phyloP scores from a whole-genome alignment of 1,140 invertebrate genomes.

The Drosophila obscura region DNA sequence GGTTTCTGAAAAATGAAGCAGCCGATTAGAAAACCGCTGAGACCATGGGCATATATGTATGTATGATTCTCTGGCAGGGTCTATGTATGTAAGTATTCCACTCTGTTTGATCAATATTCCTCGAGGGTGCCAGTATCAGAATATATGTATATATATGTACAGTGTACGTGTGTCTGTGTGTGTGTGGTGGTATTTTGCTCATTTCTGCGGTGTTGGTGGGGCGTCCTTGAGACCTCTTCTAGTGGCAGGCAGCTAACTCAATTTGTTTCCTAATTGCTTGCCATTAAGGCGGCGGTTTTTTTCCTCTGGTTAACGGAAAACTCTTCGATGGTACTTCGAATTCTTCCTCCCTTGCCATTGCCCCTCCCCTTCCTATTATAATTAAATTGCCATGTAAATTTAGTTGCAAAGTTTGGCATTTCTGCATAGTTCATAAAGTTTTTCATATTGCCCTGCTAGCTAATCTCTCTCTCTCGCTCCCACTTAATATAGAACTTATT shows the following conservation, averaged over 20 bases:
- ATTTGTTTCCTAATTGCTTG: slow-evolving; percentile 66
- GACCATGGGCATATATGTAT: too few species aligned
- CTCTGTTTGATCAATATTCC: slow-evolving; percentile 41
- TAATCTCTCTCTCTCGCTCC: too few species aligned
- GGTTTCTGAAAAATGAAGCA: slow-evolving; percentile 43
- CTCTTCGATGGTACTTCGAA: slow-evolving; percentile 10
- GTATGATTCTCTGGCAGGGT: background rate
- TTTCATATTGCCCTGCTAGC: background rate
- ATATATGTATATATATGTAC: slow-evolving; percentile 6
- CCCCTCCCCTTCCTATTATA: background rate
- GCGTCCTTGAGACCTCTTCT: slow-evolving; percentile 37
- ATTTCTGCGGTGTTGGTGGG: slow-evolving; percentile 23
- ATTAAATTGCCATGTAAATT: slow-evolving; percentile 24
- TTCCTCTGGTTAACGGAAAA: slow-evolving; percentile 31
- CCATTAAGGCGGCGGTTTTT: slow-evolving; percentile 39
- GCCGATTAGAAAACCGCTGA: slow-evolving; percentile 19
- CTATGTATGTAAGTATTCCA: too few species aligned
- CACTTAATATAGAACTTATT: background rate
- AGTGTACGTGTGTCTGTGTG: slow-evolving; percentile 19
- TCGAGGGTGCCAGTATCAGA: background rate
- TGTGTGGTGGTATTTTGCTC: slow-evolving; percentile 30
- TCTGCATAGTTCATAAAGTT: background rate
- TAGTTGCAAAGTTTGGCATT: background rate
- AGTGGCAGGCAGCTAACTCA: slow-evolving; percentile 60
- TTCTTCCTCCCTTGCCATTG: background rate